A percentile compares a stretch with the other conserved stretches of the same genome.
Evolutionary conservation across 1,140 invertebrate genomes (phyloP).

Genomic region (Tribolium madens): DNA sequence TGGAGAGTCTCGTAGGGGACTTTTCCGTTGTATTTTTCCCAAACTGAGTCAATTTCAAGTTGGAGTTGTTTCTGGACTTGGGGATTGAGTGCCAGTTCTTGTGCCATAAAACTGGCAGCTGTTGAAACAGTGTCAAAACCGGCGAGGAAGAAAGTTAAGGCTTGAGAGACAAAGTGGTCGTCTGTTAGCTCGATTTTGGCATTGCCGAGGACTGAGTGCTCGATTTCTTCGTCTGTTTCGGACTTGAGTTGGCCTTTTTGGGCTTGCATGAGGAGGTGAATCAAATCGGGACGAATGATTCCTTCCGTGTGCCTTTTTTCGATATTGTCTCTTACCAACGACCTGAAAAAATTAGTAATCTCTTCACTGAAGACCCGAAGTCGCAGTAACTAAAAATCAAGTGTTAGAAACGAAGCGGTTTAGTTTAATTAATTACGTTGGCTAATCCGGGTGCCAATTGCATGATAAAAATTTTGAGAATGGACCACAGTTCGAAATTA

Average conservation of each 20-base stretch:
- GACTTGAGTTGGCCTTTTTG: conserved; percentile 60
- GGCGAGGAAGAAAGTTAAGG: conserved; percentile 65
- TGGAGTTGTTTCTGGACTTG: conserved; percentile 72
- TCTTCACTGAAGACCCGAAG: conserved; percentile 64
- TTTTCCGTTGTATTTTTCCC: conserved; percentile 55
- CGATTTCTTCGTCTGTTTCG: conserved; percentile 54
- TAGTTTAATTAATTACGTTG: conserved; percentile 48
- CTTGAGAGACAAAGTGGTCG: conserved; percentile 59
- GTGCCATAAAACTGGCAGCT: conserved; percentile 68
- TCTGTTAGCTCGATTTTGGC: conserved; percentile 59
- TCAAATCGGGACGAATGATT: conserved; percentile 65
- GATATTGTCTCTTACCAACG: conserved; percentile 62
- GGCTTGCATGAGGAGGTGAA: conserved; percentile 66
- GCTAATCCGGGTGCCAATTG: conserved; percentile 45
- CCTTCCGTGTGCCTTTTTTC: conserved; percentile 61
- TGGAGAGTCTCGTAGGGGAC: conserved; percentile 57
- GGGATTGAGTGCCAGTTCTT: conserved; percentile 71
- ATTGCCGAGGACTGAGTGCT: conserved; percentile 61
- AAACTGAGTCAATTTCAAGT: conserved; percentile 69
- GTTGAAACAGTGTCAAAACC: conserved; percentile 74
- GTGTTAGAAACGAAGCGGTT: conserved; percentile 60
- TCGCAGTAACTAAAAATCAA: conserved; percentile 57
- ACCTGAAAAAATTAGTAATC: conserved; percentile 52
- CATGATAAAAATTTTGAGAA: conserved; percentile 46
- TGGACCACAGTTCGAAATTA: conserved; percentile 34